phyloP scores from a whole-genome alignment of 1,140 invertebrate species.

The Pogonus chalceus region DNA sequence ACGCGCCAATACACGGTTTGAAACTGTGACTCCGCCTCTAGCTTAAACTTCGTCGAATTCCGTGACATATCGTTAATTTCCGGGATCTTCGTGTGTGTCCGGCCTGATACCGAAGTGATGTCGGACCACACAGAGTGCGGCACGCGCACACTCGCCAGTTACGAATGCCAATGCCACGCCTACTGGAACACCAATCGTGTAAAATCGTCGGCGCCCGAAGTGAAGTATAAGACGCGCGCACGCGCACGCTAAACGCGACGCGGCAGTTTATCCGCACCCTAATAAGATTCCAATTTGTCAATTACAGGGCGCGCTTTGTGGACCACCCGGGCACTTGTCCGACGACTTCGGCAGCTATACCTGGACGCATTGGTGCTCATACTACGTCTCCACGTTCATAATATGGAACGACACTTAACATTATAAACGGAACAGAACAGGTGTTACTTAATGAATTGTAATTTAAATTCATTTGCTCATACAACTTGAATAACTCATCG shows the following conservation, averaged over 20 bases:
- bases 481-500: no score
- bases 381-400: background rate
- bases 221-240: constrained; percentile 35
- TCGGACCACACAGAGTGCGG: constrained; percentile 11
- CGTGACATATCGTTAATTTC: background rate
- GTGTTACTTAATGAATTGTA: constrained; percentile 4
- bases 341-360: background rate
- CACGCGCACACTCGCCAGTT: constrained; percentile 14
- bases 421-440: constrained; percentile 5
- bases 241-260: constrained; percentile 21
- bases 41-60: background rate
- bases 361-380: background rate
- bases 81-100: background rate
- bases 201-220: constrained; percentile 32
- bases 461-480: constrained; percentile 1
- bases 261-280: constrained; percentile 18
- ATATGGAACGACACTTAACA: constrained; percentile 4
- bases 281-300: constrained; percentile 44
- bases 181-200: constrained; percentile 29
- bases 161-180: constrained; percentile 17
- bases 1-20: background rate
- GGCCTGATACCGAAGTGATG: constrained; percentile 9
- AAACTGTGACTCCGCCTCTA: background rate
- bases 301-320: constrained; percentile 36
- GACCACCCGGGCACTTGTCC: background rate